Evolutionary conservation across 2,888 invertebrate genomes (phyloP).

Genomic region (Lasioglossum zephyrum): DNA sequence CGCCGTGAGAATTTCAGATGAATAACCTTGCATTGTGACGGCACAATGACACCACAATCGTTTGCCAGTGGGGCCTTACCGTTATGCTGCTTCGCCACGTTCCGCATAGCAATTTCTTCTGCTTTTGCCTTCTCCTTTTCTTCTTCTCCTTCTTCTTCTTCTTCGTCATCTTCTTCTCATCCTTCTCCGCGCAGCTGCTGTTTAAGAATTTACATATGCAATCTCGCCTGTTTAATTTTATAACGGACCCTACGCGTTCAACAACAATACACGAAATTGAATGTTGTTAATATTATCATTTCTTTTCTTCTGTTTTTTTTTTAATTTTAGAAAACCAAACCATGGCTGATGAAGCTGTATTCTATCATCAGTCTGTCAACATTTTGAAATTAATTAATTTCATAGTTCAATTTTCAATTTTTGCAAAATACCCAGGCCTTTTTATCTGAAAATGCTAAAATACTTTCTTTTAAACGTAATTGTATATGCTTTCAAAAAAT

Average conservation of each 20-base stretch:
- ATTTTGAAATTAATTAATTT: neutral
- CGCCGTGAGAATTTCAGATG: slow-evolving; percentile 83
- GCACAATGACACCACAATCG: slow-evolving; percentile 81
- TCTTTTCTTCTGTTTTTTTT: neutral
- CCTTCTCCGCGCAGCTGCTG: neutral
- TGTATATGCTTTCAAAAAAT: neutral
- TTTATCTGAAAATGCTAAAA: neutral
- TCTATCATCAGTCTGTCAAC: neutral
- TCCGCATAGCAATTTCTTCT: slow-evolving; percentile 79
- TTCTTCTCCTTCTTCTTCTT: neutral
- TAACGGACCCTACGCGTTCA: neutral
- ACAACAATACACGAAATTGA: neutral
- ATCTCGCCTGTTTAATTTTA: neutral
- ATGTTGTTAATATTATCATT: neutral
- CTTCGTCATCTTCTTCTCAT: neutral
- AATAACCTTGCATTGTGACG: slow-evolving; percentile 84
- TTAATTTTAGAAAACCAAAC: neutral
- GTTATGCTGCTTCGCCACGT: slow-evolving; percentile 81
- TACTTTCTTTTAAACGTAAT: neutral
- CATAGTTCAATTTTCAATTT: neutral
- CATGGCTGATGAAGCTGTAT: neutral
- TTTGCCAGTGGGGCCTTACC: slow-evolving; percentile 80
- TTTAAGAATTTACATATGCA: slow-evolving; percentile 31
- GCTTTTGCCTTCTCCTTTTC: slow-evolving; percentile 35
- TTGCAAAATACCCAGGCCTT: neutral